Percentiles rank a stretch among this genome's conserved stretches.
Conservation (phyloP, 2,797 vertebrate species). For the Lates japonicus region DNA sequence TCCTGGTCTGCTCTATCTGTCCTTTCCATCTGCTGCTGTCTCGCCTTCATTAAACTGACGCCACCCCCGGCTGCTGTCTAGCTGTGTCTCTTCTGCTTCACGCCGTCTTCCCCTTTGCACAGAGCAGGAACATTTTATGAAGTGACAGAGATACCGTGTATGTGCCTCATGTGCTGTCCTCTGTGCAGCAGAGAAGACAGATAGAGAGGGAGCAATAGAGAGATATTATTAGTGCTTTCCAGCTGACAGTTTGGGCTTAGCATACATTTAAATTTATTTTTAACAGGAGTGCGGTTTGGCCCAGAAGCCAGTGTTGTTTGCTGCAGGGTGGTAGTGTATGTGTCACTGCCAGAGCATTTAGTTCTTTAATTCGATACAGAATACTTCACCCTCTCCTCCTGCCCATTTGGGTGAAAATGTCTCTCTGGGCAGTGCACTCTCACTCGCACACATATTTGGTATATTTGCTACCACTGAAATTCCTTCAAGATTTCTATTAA, state of each 20-base stretch:
- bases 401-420: neutral
- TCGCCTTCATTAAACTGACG: slow-evolving; percentile 39
- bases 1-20: slow-evolving; percentile 11
- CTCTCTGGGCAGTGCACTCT: neutral
- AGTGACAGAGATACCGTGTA: slow-evolving; percentile 7
- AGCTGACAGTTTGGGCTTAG: slow-evolving; percentile 42
- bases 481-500: too few relatives aligned
- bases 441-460: neutral
- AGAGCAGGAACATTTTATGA: slow-evolving; percentile 32
- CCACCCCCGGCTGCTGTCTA: slow-evolving; percentile 18
- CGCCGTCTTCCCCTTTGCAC: slow-evolving; percentile 10
- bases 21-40: slow-evolving; percentile 36
- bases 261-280: slow-evolving; percentile 42
- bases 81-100: slow-evolving; percentile 28
- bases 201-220: slow-evolving; percentile 17
- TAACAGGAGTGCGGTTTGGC: slow-evolving; percentile 39
- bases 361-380: neutral
- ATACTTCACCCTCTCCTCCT: neutral
- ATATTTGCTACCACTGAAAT: too few relatives aligned
- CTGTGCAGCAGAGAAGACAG: slow-evolving; percentile 8
- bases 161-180: slow-evolving; percentile 17
- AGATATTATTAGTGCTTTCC: slow-evolving; percentile 32
- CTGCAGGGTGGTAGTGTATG: neutral
- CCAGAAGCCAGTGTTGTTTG: slow-evolving; percentile 10
- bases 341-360: neutral